These are phyloP conservation scores for Aleiodes alternator DNA, from an alignment of 2,888 invertebrate species.

Conservation along the genomic window DNA sequence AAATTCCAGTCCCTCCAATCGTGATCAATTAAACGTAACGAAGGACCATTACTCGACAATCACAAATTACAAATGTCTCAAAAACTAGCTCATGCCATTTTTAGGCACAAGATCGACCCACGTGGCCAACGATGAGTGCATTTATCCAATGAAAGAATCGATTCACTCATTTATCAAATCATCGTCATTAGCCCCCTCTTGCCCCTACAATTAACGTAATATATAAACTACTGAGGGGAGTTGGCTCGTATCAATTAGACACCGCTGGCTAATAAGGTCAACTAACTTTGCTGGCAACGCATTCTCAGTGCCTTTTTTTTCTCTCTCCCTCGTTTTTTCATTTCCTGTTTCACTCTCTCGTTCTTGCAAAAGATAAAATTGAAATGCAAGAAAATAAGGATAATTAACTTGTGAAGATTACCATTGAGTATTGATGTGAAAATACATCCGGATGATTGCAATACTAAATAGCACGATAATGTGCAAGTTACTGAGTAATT, in stretches of 20 bases:
- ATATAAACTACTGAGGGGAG: constrained; percentile 32
- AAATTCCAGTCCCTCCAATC: too few species aligned
- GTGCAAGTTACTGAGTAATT: constrained; percentile 5
- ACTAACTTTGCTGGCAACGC: constrained; percentile 49
- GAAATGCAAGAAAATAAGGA: constrained; percentile 4
- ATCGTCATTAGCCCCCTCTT: constrained; percentile 5
- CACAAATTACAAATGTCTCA: background rate
- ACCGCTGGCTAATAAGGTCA: constrained; percentile 57
- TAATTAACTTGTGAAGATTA: constrained; percentile 33
- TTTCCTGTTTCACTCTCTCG: constrained; percentile 7
- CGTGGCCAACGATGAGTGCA: constrained; percentile 44
- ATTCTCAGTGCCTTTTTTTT: constrained; percentile 3
- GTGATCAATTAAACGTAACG: background rate
- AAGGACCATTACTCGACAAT: constrained; percentile 13
- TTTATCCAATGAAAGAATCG: constrained; percentile 58
- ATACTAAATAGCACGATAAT: background rate
- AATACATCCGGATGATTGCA: constrained; percentile 15
- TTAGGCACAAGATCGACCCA: constrained; percentile 43
- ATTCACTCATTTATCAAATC: constrained; percentile 50
- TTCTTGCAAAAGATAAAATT: constrained; percentile 13
- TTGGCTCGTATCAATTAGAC: constrained; percentile 56
- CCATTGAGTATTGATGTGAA: constrained; percentile 25
- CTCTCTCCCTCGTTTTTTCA: background rate
- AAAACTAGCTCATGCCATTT: constrained; percentile 22
- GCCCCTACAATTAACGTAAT: constrained; percentile 53